Evolutionary conservation across 2,888 invertebrate genomes (phyloP).

Genomic region (Agrochola lychnidis): DNA sequence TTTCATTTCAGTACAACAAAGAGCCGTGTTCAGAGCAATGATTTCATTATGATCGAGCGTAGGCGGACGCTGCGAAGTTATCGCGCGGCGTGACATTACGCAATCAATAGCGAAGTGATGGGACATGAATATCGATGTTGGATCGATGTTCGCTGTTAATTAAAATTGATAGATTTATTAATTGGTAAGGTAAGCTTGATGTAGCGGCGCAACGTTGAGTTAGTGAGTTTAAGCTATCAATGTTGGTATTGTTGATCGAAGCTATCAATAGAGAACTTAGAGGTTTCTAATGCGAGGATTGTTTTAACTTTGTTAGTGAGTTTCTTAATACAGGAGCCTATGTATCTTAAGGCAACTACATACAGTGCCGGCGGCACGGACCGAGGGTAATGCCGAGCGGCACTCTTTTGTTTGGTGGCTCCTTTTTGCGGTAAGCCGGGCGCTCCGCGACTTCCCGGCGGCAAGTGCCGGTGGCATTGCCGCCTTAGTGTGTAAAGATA

Average conservation of each 20-base stretch:
- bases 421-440: too few relatives aligned
- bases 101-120: conserved; percentile 65
- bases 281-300: not conserved
- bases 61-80: conserved; percentile 79
- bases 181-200: conserved; percentile 6
- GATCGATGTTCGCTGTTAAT: conserved; percentile 46
- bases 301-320: not conserved
- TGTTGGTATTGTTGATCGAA: too few relatives aligned
- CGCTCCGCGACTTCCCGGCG: too few relatives aligned
- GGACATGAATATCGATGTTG: conserved; percentile 52
- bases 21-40: conserved; percentile 43
- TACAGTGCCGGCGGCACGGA: too few relatives aligned
- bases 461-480: too few relatives aligned
- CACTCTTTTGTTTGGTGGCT: too few relatives aligned
- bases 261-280: too few relatives aligned
- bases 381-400: too few relatives aligned
- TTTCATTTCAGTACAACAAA: conserved; percentile 37
- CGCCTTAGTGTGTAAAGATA: not conserved
- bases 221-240: not conserved
- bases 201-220: too few relatives aligned
- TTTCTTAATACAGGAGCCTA: not conserved
- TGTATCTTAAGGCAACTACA: too few relatives aligned
- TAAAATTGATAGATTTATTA: conserved; percentile 21
- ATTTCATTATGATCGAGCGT: conserved; percentile 70
- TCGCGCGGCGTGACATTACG: conserved; percentile 70